Percentiles rank a stretch among this genome's conserved stretches.
These are phyloP conservation scores for Antennarius maculatus DNA, from an alignment of 2,797 vertebrate genomes.

Conservation along the genomic window DNA sequence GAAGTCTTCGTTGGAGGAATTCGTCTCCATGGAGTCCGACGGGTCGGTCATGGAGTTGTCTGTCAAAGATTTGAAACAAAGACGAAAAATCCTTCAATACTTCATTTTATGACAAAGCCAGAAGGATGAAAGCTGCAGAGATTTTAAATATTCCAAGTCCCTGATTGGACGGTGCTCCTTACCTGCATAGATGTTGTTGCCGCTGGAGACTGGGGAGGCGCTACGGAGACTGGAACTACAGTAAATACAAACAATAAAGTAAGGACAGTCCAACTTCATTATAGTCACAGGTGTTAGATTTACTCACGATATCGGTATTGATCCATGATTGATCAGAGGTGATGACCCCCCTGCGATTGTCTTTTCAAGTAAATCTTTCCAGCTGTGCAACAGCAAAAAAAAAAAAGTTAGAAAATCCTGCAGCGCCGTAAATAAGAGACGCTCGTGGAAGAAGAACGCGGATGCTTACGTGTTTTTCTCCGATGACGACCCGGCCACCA, in stretches of 20 bases:
- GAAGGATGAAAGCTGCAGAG: neutral
- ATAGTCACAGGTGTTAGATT: neutral
- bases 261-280: neutral
- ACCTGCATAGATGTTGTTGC: slow-evolving; percentile 63
- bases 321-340: slow-evolving; percentile 57
- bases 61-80: slow-evolving; percentile 17
- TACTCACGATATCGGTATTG: slow-evolving; percentile 72
- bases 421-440: neutral
- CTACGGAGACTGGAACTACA: slow-evolving; percentile 58
- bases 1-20: slow-evolving; percentile 58
- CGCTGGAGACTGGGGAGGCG: slow-evolving; percentile 50
- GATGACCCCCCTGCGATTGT: slow-evolving; percentile 68
- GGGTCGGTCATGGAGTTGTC: slow-evolving; percentile 65
- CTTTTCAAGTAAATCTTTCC: slow-evolving; percentile 83
- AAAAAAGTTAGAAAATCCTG: neutral
- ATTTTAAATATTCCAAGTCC: rapidly evolving
- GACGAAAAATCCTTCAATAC: neutral
- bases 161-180: rapidly evolving
- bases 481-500: slow-evolving; percentile 86
- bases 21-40: slow-evolving; percentile 58
- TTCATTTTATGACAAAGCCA: neutral
- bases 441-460: too few species aligned
- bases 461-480: slow-evolving; percentile 90
- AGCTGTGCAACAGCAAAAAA: slow-evolving; percentile 63
- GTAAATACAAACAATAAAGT: neutral